Conservation (phyloP, 2,113 vertebrate genomes). For the Anhinga anhinga region DNA sequence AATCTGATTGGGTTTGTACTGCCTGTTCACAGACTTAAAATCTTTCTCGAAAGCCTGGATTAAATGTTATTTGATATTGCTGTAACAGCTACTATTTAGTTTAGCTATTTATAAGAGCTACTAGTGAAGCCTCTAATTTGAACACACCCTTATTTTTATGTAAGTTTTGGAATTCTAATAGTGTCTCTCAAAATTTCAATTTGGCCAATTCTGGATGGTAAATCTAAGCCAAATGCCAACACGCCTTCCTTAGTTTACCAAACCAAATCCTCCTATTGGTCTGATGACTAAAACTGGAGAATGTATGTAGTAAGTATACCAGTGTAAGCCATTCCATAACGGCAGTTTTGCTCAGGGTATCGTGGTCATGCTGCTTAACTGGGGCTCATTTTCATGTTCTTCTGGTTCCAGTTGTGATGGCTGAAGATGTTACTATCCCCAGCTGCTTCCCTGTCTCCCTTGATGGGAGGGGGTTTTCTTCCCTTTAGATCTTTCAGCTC, state of each 20-base stretch:
- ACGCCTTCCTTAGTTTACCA: neutral
- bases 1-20: too few species aligned
- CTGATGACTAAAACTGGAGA: neutral
- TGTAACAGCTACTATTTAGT: neutral
- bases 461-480: accelerated
- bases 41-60: neutral
- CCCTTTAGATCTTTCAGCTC: neutral
- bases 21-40: neutral
- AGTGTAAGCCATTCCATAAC: neutral
- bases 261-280: neutral
- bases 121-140: neutral
- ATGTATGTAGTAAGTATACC: neutral
- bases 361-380: neutral
- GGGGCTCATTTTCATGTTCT: neutral
- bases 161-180: neutral
- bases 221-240: neutral
- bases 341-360: neutral
- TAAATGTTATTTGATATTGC: neutral
- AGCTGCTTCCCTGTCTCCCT: neutral
- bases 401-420: neutral
- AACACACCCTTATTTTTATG: neutral
- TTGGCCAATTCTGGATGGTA: neutral
- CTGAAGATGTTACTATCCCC: neutral
- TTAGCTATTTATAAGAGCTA: neutral
- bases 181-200: neutral